A percentile compares a stretch with the other conserved stretches of the same genome.
phyloP scores from a whole-genome alignment of 2,797 vertebrate genomes.

The Poeciliopsis gracilis region DNA sequence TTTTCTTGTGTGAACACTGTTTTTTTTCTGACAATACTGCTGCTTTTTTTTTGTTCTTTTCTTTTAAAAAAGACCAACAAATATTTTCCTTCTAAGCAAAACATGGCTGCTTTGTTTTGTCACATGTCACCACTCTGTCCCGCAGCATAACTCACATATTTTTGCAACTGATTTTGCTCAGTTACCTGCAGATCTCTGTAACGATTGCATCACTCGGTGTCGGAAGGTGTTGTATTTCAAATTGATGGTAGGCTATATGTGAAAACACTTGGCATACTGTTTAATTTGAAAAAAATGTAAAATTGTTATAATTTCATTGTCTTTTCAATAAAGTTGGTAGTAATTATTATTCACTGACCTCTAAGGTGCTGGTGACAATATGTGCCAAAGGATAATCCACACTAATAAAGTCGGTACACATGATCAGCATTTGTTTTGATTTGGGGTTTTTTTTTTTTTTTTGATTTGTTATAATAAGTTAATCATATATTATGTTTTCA shows the following conservation, averaged over 20 bases:
- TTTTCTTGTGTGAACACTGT: neutral
- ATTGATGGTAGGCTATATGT: constrained; percentile 19
- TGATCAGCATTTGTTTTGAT: constrained; percentile 8
- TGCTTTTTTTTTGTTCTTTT: neutral
- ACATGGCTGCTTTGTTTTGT: neutral
- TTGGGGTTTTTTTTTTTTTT: neutral
- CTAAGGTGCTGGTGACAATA: constrained; percentile 34
- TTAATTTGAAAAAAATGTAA: constrained; percentile 21
- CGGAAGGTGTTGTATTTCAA: constrained; percentile 25
- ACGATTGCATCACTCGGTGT: constrained; percentile 5
- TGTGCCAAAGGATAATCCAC: constrained; percentile 48
- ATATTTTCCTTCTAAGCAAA: constrained; percentile 11
- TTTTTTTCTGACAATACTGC: neutral
- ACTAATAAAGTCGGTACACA: constrained; percentile 41
- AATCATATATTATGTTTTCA: neutral
- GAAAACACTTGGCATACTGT: neutral
- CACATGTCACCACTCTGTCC: neutral
- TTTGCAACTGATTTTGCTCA: neutral
- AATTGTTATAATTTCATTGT: constrained; percentile 17
- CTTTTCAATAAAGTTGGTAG: constrained; percentile 19
- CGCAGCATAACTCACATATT: neutral
- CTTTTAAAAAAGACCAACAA: neutral
- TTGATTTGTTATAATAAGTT: neutral
- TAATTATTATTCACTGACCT: constrained; percentile 12
- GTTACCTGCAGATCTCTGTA: neutral